Base-by-base conservation (phyloP, 2,797 vertebrate genomes). In the Mallotus villosus region DNA sequence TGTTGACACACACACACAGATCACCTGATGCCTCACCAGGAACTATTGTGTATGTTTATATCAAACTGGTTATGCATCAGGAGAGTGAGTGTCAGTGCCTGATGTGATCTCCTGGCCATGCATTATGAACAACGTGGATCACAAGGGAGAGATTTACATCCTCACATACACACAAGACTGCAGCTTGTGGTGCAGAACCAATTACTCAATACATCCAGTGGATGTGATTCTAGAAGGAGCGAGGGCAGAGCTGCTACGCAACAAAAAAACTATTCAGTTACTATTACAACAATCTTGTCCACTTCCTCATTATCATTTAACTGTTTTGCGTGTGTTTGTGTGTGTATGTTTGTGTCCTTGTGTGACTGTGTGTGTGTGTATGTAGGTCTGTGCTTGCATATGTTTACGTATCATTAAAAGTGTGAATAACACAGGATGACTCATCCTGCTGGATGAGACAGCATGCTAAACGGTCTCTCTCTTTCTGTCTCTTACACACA, bases 1-100 rank as follows among this genome's bases (percentile, higher is more conserved):
- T 85, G 81, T 75, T 32, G 83, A 79, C n/a, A 83, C 81, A 14
- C 64, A 78, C 63, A 34, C 32, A n/a, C 49, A 37, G 24, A 63
- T 49, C 46, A 64, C 41, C 49, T 59, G 41, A 22, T 14, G 46
- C 22, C 37, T 64, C 32, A n/a, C 62, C 62, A 5, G n/a, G 4
- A 17, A 49, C 22, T 22, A 24, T 25, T 66, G 41, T 25, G 22
- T 66, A 14, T 51, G 22, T 66, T 25, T 19, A 22, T 2, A 37
- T 37, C 2, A 12, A 62, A 7, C 25, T 16, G 14, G 29, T 1
- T 7, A n/a, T 41, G 24, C 3, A 12, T 60, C 2, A 21, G n/a
- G 57, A 59, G 57, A 59, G 9, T 21, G n/a, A 46, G 41, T 46
- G 41, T 46, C 41, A 46, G 22, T 5, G 57, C 1, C n/a, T 59